Base-by-base conservation (phyloP, 2,888 invertebrate genomes). In the Smittia sp. region DNA sequence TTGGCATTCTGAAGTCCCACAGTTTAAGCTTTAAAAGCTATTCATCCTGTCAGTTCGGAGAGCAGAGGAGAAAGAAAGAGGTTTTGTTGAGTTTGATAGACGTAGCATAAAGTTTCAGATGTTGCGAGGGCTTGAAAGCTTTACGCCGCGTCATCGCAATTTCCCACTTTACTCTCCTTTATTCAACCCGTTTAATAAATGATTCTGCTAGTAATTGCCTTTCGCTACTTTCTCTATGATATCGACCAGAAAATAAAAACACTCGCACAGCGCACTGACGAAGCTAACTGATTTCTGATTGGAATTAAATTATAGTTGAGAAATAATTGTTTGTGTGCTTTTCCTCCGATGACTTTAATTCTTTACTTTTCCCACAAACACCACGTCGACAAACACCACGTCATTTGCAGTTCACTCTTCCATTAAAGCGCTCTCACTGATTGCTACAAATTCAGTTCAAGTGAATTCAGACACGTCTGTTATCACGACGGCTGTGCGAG, bases 271-370 rank as follows among this genome's bases (percentile, higher is more conserved):
- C n/a, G n/a, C 18, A 62, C 1, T 11, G 20, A 62, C 3, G 2
- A 62, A 62, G 25, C 32, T 72, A 72, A 72, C 32, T 62, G 72
- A 72, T 72, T 72, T 62, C 52, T 72, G 72, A 72, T 72, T 72
- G 62, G 39, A 72, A 72, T 72, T 72, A 62, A 72, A 72, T 72
- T 72, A 72, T 24, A 72, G 54, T 38, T 54, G 20, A 62, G 39
- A 58, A 62, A 72, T 72, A 72, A 72, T 72, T 72, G 62, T 62
- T 58, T 68, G 39, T 39, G 46, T 69, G 22, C 20, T 69, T 69
- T 39, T 24, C 9, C 18, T 15, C 38, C 13, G n/a, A n/a, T n/a
- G 3, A 7, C 24, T 13, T 63, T 13, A 22, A 18, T 63, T 4
- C 24, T 25, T 4, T 58, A n/a, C 25, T 22, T 63, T 25, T 22